Conservation (phyloP, 2,888 invertebrate genomes). For the Atethmia centrago region DNA sequence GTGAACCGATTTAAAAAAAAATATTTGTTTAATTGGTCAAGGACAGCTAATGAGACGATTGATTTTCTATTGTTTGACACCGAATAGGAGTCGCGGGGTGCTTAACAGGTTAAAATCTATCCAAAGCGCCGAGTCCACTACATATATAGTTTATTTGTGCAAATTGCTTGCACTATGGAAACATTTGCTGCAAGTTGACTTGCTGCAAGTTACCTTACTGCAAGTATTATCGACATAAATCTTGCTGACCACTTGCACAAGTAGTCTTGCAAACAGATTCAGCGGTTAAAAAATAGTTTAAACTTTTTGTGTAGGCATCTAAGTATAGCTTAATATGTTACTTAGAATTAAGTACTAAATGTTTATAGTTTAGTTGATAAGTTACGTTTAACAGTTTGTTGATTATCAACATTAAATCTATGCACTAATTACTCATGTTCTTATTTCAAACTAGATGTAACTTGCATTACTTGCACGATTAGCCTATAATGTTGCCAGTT, state of each 20-base stretch:
- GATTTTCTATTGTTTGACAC: too few species aligned
- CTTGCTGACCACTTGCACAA: slow-evolving; percentile 7
- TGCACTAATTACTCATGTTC: slow-evolving; percentile 38
- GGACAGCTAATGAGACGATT: too few species aligned
- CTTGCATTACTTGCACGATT: background rate
- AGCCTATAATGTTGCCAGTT: background rate
- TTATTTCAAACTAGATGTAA: slow-evolving; percentile 27
- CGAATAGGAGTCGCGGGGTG: too few species aligned
- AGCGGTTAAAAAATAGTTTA: background rate
- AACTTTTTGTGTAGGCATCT: slow-evolving; percentile 19
- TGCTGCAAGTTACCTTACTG: background rate
- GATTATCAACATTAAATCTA: slow-evolving; percentile 71
- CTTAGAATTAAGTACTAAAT: slow-evolving; percentile 53
- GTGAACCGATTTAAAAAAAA: background rate
- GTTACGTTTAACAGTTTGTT: slow-evolving; percentile 53
- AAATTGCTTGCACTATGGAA: background rate
- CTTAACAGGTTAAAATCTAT: background rate
- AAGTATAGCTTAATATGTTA: slow-evolving; percentile 37
- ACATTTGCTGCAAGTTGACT: slow-evolving; percentile 18
- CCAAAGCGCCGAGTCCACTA: background rate
- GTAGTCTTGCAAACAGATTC: background rate
- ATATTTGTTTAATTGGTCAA: too few species aligned
- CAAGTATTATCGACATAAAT: background rate
- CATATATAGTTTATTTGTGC: background rate
- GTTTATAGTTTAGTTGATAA: slow-evolving; percentile 50